A percentile compares a stretch with the other conserved stretches of the same genome.
Conservation (phyloP, 2,888 invertebrate species). For the Lasiommata megera region DNA sequence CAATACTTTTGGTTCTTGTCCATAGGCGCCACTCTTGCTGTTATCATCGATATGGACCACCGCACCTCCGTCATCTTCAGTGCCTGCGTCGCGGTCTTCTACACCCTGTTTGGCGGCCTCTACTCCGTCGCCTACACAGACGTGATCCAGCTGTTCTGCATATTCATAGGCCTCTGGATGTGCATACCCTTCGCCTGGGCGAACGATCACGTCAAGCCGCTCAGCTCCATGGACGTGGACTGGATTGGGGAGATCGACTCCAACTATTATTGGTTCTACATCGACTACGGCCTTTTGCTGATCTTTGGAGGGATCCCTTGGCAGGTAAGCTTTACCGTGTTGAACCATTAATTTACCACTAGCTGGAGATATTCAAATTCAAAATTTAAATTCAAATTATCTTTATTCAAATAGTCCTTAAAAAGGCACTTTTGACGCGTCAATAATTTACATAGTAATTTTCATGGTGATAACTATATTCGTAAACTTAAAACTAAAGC, state of each 20-base stretch:
- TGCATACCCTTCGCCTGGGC: conserved; percentile 98
- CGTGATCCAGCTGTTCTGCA: conserved; percentile 98
- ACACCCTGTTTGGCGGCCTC: conserved; percentile 98
- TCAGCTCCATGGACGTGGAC: conserved; percentile 91
- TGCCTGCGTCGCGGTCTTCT: conserved; percentile 97
- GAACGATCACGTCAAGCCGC: conserved; percentile 91
- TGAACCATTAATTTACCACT: too few relatives aligned
- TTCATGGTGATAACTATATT: too few relatives aligned
- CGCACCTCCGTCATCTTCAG: conserved; percentile 96
- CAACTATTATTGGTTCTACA: conserved; percentile 89
- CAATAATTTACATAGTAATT: too few relatives aligned
- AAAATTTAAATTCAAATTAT: too few relatives aligned
- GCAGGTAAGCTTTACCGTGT: conserved; percentile 83
- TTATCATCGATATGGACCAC: conserved; percentile 98
- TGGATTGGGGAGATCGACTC: conserved; percentile 92
- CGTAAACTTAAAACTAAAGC: too few relatives aligned
- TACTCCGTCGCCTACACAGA: conserved; percentile 99
- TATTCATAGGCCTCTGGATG: conserved; percentile 98
- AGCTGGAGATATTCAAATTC: too few relatives aligned
- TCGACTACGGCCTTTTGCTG: conserved; percentile 93
- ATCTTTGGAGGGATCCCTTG: conserved; percentile 98
- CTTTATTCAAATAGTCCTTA: too few relatives aligned
- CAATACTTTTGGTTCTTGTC: neutral
- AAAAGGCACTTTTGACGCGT: too few relatives aligned
- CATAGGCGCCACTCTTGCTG: conserved; percentile 95